phyloP scores from a whole-genome alignment of 2,888 invertebrate species.

The Caenorhabditis becei region DNA sequence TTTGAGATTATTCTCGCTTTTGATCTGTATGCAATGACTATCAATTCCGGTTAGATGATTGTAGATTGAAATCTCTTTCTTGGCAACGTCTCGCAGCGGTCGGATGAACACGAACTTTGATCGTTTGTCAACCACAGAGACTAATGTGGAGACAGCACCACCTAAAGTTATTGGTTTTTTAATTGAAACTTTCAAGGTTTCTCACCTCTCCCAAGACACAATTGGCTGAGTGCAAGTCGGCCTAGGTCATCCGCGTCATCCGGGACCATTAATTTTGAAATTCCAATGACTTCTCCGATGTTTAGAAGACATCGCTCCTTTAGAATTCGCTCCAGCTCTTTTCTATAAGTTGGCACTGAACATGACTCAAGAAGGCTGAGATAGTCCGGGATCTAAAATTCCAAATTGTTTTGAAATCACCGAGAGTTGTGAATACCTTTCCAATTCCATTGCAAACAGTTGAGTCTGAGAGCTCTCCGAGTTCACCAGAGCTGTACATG shows the following conservation, averaged over 20 bases:
- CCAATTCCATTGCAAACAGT: conserved; percentile 49
- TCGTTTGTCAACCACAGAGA: conserved; percentile 66
- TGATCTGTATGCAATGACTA: conserved; percentile 43
- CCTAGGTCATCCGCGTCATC: conserved; percentile 70
- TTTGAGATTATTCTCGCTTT: neutral
- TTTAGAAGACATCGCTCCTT: conserved; percentile 53
- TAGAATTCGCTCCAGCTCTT: conserved; percentile 65
- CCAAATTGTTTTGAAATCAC: neutral
- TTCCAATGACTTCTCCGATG: conserved; percentile 20
- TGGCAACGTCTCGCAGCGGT: conserved; percentile 69
- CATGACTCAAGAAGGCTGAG: conserved; percentile 45
- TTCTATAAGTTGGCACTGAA: conserved; percentile 54
- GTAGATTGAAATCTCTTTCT: conserved; percentile 67
- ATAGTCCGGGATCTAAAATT: conserved; percentile 44
- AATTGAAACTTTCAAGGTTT: neutral
- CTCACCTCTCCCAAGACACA: conserved; percentile 73
- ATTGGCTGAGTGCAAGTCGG: conserved; percentile 63
- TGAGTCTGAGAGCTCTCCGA: conserved; percentile 13
- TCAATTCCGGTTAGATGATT: conserved; percentile 62
- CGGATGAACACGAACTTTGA: conserved; percentile 61
- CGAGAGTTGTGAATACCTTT: conserved; percentile 29
- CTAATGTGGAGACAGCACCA: conserved; percentile 39
- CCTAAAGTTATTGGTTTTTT: conserved; percentile 21
- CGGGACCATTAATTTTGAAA: conserved; percentile 65
- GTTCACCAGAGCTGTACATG: conserved; percentile 20